Conservation (phyloP, 2,113 vertebrate species). For the Onychorhynchus coronatus region DNA sequence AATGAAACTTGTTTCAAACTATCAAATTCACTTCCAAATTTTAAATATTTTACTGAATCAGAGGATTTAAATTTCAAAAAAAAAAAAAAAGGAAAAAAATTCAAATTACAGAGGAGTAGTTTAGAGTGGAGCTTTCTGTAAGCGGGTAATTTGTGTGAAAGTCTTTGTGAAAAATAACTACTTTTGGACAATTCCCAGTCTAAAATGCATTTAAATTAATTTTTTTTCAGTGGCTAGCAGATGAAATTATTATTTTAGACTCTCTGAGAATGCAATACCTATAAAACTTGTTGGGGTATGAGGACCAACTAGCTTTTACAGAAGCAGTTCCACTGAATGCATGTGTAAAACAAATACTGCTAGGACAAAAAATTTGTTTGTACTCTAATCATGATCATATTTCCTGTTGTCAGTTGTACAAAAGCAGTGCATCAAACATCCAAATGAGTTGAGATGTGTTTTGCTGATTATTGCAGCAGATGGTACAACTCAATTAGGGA, state of each 20-base stretch:
- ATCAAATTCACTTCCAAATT: background rate
- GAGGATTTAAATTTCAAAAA: background rate
- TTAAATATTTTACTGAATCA: background rate
- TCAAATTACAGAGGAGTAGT: background rate
- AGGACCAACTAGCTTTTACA: background rate
- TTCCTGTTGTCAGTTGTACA: constrained; percentile 46
- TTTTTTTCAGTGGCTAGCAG: background rate
- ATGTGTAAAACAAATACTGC: background rate
- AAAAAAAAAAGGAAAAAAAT: background rate
- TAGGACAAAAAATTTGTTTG: constrained; percentile 18
- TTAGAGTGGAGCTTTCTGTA: background rate
- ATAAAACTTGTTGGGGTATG: background rate
- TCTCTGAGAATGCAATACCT: background rate
- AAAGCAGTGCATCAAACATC: constrained; percentile 53
- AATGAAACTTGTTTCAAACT: background rate
- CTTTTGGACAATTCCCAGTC: background rate
- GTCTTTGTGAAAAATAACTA: background rate
- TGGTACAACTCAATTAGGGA: constrained; percentile 64
- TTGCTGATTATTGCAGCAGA: constrained; percentile 64
- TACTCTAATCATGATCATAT: constrained; percentile 35
- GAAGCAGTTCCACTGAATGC: background rate
- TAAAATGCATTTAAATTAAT: background rate
- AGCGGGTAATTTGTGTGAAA: background rate
- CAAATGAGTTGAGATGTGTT: constrained; percentile 55
- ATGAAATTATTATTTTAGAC: background rate